Conservation (phyloP, 1,140 invertebrate species). For the Leptinotarsa defecta region DNA sequence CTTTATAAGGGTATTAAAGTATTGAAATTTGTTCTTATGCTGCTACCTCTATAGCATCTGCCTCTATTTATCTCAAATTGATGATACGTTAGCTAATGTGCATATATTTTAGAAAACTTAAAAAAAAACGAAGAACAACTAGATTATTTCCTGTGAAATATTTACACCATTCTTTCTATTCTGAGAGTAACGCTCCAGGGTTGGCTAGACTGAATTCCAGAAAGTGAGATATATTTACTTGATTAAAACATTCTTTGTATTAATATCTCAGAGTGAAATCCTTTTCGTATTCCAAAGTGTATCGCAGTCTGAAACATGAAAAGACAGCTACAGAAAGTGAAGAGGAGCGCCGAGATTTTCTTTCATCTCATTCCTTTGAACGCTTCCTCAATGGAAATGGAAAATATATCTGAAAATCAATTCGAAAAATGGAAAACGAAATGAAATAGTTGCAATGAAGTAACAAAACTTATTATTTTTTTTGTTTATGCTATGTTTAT, state of each 20-base stretch:
- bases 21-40: too few relatives aligned
- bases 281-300: background rate
- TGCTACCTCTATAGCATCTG: too few relatives aligned
- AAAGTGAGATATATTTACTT: slow-evolving; percentile 12
- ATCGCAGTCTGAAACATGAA: slow-evolving; percentile 4
- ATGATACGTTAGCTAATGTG: too few relatives aligned
- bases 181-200: background rate
- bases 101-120: too few relatives aligned
- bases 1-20: too few relatives aligned
- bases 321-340: background rate
- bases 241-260: slow-evolving; percentile 17
- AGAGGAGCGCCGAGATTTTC: background rate
- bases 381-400: background rate
- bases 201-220: background rate
- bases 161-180: too few relatives aligned
- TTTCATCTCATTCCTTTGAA: slow-evolving; percentile 5
- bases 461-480: too few relatives aligned
- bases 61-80: too few relatives aligned
- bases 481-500: too few relatives aligned
- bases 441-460: background rate
- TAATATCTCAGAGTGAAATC: slow-evolving; percentile 8
- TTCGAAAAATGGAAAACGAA: background rate
- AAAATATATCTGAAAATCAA: background rate
- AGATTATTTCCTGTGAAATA: too few relatives aligned
- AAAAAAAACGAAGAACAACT: too few relatives aligned